Conservation (phyloP, 2,113 vertebrate species). For the Micromys minutus region DNA sequence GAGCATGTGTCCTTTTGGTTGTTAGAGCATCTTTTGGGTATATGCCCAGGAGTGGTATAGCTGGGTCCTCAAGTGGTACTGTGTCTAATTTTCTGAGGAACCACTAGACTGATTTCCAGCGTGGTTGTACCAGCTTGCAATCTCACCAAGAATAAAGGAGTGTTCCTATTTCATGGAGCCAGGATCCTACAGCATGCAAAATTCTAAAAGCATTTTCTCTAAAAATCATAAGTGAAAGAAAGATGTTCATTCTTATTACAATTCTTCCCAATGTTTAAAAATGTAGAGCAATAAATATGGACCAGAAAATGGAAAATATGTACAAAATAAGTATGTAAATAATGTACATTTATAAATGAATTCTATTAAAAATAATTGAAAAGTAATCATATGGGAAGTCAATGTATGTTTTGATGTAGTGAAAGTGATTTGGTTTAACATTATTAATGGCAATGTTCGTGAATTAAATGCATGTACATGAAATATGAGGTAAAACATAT, state of each 20-base stretch:
- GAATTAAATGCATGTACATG: background rate
- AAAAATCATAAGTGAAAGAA: background rate
- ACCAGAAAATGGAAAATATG: background rate
- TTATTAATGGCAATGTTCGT: no score
- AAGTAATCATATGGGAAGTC: background rate
- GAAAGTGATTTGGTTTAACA: background rate
- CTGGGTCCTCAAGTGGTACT: no score
- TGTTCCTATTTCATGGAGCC: no score
- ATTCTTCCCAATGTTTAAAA: background rate
- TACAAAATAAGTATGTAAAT: background rate
- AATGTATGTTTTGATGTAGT: background rate
- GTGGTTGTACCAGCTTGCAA: no score
- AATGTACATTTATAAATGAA: background rate
- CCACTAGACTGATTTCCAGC: no score
- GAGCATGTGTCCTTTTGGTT: no score
- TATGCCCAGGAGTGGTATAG: no score
- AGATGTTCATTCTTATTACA: background rate
- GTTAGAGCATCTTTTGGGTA: no score
- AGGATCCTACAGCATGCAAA: background rate
- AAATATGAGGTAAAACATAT: background rate
- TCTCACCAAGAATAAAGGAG: no score
- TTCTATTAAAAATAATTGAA: background rate
- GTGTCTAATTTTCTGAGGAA: no score
- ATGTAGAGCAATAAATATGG: background rate
- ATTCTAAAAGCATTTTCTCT: background rate